phyloP scores from a whole-genome alignment of 2,113 vertebrate species.

The Sapajus apella region DNA sequence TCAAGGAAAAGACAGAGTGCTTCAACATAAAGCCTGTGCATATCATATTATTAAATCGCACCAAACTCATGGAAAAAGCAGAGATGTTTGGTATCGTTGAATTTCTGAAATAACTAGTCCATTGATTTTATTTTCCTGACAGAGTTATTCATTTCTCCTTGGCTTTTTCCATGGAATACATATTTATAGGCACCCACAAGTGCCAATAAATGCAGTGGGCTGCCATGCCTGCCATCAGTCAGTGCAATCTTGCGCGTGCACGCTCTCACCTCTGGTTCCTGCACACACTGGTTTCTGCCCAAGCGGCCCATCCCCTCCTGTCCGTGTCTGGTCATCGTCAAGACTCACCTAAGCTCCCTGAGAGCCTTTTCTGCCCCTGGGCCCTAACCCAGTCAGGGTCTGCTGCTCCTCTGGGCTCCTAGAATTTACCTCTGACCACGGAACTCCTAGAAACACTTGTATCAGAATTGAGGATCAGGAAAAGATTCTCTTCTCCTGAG shows the following conservation, averaged over 20 bases:
- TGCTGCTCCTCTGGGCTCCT: background rate
- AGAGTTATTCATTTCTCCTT: background rate
- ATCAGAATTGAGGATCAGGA: background rate
- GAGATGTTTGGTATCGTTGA: background rate
- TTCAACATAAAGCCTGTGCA: background rate
- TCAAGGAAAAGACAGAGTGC: background rate
- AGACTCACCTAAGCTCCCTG: background rate
- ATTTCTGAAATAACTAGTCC: background rate
- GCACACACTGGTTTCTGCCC: too few species aligned
- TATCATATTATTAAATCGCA: background rate
- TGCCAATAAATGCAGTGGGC: background rate
- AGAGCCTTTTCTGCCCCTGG: background rate
- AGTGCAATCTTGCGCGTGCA: too few species aligned
- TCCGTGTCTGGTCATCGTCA: background rate
- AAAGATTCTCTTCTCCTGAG: background rate
- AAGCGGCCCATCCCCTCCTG: fast-evolving
- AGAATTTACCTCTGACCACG: background rate
- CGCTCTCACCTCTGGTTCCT: fast-evolving
- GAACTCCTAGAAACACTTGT: background rate
- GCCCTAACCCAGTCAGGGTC: background rate
- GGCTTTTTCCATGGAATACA: background rate
- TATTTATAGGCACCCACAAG: fast-evolving
- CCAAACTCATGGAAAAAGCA: background rate
- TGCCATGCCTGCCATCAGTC: fast-evolving
- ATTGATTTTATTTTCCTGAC: slow-evolving; percentile 42